Evolutionary conservation across 2,113 vertebrate species (phyloP).

Genomic region (Columba livia): DNA sequence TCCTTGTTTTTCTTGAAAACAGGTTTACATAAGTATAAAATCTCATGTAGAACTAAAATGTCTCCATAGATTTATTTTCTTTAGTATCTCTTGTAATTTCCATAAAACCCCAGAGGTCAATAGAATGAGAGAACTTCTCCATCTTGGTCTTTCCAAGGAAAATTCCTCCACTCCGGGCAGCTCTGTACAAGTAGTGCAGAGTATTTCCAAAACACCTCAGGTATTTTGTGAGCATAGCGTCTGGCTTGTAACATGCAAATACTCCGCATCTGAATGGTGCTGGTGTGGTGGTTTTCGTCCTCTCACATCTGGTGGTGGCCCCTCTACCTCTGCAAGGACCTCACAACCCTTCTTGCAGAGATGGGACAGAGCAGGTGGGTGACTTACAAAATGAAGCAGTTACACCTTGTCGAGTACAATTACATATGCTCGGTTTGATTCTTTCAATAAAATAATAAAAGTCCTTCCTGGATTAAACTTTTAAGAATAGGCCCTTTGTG

Average conservation of each 20-base stretch:
- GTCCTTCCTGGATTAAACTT: background rate
- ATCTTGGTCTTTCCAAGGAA: background rate
- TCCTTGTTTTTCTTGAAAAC: background rate
- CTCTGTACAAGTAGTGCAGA: background rate
- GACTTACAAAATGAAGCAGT: background rate
- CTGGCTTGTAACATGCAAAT: background rate
- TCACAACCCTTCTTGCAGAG: background rate
- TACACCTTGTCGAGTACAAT: background rate
- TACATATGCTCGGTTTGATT: background rate
- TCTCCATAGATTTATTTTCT: background rate
- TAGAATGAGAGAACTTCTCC: background rate
- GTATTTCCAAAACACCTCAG: background rate
- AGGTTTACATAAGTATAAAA: background rate
- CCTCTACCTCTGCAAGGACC: background rate
- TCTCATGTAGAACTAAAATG: background rate
- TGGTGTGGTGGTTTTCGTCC: background rate
- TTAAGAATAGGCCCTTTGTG: background rate
- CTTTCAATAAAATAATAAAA: background rate
- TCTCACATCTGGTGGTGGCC: background rate
- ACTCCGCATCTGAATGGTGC: background rate
- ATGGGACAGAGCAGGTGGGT: background rate
- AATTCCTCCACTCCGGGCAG: background rate
- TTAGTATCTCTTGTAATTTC: background rate
- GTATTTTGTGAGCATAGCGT: background rate
- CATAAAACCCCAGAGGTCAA: background rate